Evolutionary conservation across 2,797 vertebrate species (phyloP).

Genomic region (Centroberyx gerrardi): DNA sequence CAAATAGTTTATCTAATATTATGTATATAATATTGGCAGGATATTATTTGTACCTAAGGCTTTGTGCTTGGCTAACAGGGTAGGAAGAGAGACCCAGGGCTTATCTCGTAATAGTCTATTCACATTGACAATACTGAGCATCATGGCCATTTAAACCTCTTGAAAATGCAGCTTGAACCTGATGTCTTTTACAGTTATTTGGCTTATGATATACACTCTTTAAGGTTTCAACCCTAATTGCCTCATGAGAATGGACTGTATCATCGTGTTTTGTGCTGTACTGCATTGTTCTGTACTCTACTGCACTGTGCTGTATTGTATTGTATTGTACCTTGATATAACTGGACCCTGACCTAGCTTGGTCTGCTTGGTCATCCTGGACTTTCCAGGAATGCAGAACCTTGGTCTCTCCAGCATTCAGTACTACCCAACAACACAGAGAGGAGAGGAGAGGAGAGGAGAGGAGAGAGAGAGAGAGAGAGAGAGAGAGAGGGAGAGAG

Average conservation of each 20-base stretch:
- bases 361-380: constrained; percentile 24
- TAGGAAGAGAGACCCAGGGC: no score
- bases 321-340: not conserved
- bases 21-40: no score
- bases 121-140: no score
- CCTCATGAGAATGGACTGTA: not conserved
- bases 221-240: not conserved
- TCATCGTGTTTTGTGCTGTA: not conserved
- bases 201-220: not conserved
- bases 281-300: not conserved
- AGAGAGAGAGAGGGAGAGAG: no score
- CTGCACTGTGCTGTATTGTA: not conserved
- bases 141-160: not conserved
- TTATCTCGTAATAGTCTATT: no score
- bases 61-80: no score
- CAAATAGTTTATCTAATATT: no score
- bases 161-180: not conserved
- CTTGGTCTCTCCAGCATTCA: not conserved
- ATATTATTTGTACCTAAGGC: no score
- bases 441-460: not conserved
- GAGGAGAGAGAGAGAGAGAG: not conserved
- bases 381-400: constrained; percentile 38
- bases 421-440: not conserved
- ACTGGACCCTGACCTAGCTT: not conserved
- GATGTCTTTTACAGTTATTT: not conserved